A percentile compares a stretch with the other conserved stretches of the same genome.
These are phyloP conservation scores for Drosophila paranaensis DNA, from an alignment of 2,888 invertebrate genomes.

Conservation along the genomic window DNA sequence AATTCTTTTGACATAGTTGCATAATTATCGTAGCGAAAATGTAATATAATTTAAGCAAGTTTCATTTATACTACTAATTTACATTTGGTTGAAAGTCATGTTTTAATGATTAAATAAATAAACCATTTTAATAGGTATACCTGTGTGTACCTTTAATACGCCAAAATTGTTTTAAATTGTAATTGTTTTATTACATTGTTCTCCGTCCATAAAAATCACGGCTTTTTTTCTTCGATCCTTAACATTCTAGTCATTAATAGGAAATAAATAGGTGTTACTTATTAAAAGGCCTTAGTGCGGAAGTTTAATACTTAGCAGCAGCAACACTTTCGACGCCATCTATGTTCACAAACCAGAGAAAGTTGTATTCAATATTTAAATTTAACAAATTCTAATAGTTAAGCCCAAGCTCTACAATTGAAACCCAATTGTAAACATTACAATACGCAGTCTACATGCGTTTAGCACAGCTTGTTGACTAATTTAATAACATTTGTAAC, in stretches of 20 bases:
- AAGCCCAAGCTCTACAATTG: not conserved
- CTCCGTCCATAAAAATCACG: not conserved
- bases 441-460: not conserved
- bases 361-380: not conserved
- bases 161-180: too few species aligned
- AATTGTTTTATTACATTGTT: not conserved
- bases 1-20: constrained; percentile 1
- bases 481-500: constrained; percentile 1
- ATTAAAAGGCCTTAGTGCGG: not conserved
- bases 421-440: not conserved
- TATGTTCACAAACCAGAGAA: constrained; percentile 12
- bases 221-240: not conserved
- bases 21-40: not conserved
- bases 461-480: not conserved
- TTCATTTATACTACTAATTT: not conserved
- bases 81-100: not conserved
- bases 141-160: too few species aligned
- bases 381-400: not conserved
- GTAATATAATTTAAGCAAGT: not conserved
- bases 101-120: not conserved
- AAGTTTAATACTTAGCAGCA: constrained; percentile 16
- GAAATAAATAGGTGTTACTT: not conserved
- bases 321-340: not conserved
- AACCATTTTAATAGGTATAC: not conserved
- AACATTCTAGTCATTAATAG: not conserved